Percentiles rank a stretch among this genome's conserved stretches.
Conservation (phyloP, 2,113 vertebrate species). For the Alethe diademata region DNA sequence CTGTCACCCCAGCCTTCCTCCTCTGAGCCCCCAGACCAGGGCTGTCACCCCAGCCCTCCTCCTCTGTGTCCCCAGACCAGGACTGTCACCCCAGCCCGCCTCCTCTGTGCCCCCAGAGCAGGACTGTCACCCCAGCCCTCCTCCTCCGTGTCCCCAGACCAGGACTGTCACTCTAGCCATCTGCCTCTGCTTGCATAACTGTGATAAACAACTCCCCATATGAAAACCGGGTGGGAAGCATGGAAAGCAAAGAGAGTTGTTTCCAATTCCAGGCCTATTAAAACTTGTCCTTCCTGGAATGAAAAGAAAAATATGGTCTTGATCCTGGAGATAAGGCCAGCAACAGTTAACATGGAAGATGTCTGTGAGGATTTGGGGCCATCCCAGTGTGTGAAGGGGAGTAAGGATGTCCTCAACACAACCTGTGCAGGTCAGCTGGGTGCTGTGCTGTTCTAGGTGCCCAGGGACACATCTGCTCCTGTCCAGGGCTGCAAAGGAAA, state of each 20-base stretch:
- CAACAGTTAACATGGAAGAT: neutral
- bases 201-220: neutral
- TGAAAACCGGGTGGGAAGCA: neutral
- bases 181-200: neutral
- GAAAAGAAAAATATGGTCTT: neutral
- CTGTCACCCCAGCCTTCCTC: neutral
- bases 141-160: neutral
- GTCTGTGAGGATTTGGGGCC: neutral
- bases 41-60: neutral
- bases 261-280: conserved; percentile 30
- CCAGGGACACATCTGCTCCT: neutral
- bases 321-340: conserved; percentile 17
- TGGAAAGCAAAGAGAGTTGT: conserved; percentile 3
- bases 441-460: neutral
- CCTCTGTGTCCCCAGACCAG: neutral
- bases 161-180: neutral
- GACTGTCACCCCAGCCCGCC: neutral
- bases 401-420: neutral
- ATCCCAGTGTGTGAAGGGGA: rapidly evolving
- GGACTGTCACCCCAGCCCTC: neutral
- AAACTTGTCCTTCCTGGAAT: conserved; percentile 20
- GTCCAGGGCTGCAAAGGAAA: neutral
- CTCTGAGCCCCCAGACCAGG: rapidly evolving
- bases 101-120: rapidly evolving
- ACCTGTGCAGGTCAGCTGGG: neutral